Percentiles rank a stretch among this genome's conserved stretches.
Conservation (phyloP, 2,797 vertebrate species). For the Anisognathus igniventris region DNA sequence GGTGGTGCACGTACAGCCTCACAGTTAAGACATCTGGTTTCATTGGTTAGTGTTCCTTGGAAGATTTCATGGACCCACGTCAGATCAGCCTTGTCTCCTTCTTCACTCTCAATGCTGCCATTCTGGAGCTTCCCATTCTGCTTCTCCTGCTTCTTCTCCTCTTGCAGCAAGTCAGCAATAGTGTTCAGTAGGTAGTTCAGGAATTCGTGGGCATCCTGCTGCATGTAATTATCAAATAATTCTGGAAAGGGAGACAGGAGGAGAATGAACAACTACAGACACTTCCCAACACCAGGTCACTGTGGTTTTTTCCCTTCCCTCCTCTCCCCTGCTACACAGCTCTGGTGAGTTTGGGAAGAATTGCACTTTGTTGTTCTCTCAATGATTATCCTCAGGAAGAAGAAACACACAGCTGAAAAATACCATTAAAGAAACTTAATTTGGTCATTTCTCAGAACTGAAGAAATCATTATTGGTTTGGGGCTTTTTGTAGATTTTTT, state of each 20-base stretch:
- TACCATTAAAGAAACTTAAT: neutral
- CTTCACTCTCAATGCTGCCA: slow-evolving; percentile 76
- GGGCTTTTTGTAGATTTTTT: neutral
- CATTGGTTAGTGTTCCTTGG: slow-evolving; percentile 92
- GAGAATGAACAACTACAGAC: neutral
- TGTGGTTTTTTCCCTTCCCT: neutral
- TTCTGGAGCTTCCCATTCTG: slow-evolving; percentile 91
- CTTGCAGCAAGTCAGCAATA: slow-evolving; percentile 90
- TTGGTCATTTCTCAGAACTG: neutral
- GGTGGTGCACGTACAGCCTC: slow-evolving; percentile 80
- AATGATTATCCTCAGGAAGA: neutral
- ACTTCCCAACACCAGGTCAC: neutral
- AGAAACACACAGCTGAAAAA: neutral
- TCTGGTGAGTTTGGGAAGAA: neutral
- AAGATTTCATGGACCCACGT: slow-evolving; percentile 96
- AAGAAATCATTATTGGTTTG: neutral
- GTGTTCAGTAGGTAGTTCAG: slow-evolving; percentile 95
- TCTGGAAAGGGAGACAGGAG: slow-evolving; percentile 71
- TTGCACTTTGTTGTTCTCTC: neutral
- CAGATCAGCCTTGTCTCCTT: slow-evolving; percentile 83
- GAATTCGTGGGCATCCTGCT: slow-evolving; percentile 91
- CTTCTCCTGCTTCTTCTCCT: slow-evolving; percentile 90
- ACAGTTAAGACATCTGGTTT: slow-evolving; percentile 94
- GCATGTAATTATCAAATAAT: slow-evolving; percentile 93
- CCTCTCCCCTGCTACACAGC: neutral